Evolutionary conservation across 2,888 invertebrate species (phyloP).

Genomic region (Helleia helle): DNA sequence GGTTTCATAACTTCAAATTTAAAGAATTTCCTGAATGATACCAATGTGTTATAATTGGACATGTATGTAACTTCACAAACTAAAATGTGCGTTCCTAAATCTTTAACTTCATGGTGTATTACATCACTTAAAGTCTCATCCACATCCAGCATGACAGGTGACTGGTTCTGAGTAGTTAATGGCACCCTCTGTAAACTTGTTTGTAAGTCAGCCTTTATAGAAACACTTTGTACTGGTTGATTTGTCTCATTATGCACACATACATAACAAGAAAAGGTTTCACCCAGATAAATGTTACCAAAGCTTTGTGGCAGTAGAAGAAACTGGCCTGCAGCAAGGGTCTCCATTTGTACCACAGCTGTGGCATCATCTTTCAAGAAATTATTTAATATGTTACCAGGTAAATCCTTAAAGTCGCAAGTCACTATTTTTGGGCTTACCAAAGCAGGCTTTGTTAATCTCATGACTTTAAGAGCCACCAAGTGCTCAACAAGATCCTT

Average conservation of each 20-base stretch:
- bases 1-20: constrained; percentile 99
- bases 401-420: constrained; percentile 89
- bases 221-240: constrained; percentile 86
- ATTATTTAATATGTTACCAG: constrained; percentile 85
- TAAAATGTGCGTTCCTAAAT: constrained; percentile 96
- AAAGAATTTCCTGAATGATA: constrained; percentile 96
- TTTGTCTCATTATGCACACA: constrained; percentile 97
- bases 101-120: constrained; percentile 99
- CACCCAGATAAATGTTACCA: constrained; percentile 97
- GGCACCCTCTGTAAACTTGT: constrained; percentile 91
- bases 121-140: constrained; percentile 95
- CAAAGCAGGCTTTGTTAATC: constrained; percentile 92
- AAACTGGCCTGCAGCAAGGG: constrained; percentile 90
- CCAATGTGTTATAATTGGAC: constrained; percentile 81
- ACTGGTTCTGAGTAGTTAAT: constrained; percentile 81
- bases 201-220: constrained; percentile 94
- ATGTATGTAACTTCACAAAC: constrained; percentile 97
- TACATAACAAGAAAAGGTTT: constrained; percentile 98
- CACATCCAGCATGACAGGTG: constrained; percentile 76
- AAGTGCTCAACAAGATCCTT: constrained; percentile 77
- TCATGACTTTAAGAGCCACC: constrained; percentile 87
- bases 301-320: constrained; percentile 96
- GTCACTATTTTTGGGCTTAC: constrained; percentile 87
- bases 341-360: constrained; percentile 86
- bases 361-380: constrained; percentile 88